These are phyloP conservation scores for Hippoglossus stenolepis DNA, from an alignment of 2,113 vertebrate species.

Conservation along the genomic window DNA sequence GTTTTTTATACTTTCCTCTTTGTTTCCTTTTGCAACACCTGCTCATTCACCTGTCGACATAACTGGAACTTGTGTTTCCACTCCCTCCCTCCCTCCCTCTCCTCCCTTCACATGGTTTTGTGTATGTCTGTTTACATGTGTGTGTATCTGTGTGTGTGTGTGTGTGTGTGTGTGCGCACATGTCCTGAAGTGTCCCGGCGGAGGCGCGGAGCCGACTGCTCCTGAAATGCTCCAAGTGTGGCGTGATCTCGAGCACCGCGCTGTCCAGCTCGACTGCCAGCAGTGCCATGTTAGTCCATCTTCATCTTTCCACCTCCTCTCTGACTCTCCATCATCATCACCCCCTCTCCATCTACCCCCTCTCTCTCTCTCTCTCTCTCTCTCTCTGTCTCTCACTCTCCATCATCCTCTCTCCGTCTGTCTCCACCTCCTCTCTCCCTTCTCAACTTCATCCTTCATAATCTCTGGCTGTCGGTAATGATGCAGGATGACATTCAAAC, in stretches of 20 bases:
- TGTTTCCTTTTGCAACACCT: conserved; percentile 36
- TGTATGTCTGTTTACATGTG: conserved; percentile 36
- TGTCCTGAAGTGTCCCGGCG: conserved; percentile 82
- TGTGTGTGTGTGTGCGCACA: conserved; percentile 33
- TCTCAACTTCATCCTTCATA: conserved; percentile 36
- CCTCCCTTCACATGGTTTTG: conserved; percentile 28
- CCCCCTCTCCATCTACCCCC: background rate
- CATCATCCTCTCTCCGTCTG: background rate
- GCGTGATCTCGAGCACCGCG: conserved; percentile 93
- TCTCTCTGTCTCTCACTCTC: conserved; percentile 9
- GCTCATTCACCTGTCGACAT: conserved; percentile 43
- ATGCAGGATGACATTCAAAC: conserved; percentile 54
- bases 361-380: background rate
- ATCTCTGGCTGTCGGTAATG: conserved; percentile 56
- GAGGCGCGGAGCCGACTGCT: conserved; percentile 91
- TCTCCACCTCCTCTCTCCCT: conserved; percentile 23
- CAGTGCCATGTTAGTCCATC: conserved; percentile 95
- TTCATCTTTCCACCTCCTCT: conserved; percentile 51
- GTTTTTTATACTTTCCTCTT: conserved; percentile 44
- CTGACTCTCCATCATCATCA: background rate
- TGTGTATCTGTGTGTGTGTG: conserved; percentile 45
- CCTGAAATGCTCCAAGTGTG: conserved; percentile 98
- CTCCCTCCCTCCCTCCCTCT: background rate
- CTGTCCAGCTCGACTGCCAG: conserved; percentile 92
- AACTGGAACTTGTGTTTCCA: conserved; percentile 41